Base-by-base conservation (phyloP, 2,797 vertebrate genomes). In the Coranthus polyacanthus region DNA sequence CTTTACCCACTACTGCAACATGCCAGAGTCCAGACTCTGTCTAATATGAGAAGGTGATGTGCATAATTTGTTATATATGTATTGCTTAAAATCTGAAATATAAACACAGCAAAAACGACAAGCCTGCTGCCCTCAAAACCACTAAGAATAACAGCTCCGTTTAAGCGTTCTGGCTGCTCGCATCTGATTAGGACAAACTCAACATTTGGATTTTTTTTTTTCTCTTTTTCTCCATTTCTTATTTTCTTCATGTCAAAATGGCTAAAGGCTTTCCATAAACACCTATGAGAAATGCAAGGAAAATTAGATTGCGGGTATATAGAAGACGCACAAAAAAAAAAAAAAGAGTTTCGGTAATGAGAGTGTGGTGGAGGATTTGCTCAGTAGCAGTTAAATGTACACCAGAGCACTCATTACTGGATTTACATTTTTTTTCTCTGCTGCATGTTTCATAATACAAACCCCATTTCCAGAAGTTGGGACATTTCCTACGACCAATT, bases 51-150 rank as follows among this genome's bases (percentile, higher is more conserved):
- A 91, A 92, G 87, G 83, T 90, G 90, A 92, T 93, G 85, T 89
- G 90, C 86, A 90, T 92, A 92, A 92, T 93, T 92, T 92, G 86
- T 90, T 86, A 86, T 90, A 90, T 87, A 91, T 89, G 83, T 88
- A 90, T 92, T 91, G 79, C 84, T 83, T 75, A 53, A 89, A 89
- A 89, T 86, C 69, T 78, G 81, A 86, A 90, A 88, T 79, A 85
- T 90, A 90, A 92, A 90, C 79, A 89, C 61, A 55, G 81, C 73
- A 78, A 71, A 82, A 88, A 92, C 36, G 81, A 91, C 84, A 81
- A 65, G 85, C 71, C 75, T 11, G 62, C 72, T 74, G 79, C 85
- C 82, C 86, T 82, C 82, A 79, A 90, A 91, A 88, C 83, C 87
- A 41, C 82, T 38, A 87, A 85, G 77, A 91, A 92, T 81, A 92